Percentiles rank a stretch among this genome's conserved stretches.
Evolutionary conservation across 2,888 invertebrate species (phyloP).

Genomic region (Pyrochroa serraticornis): DNA sequence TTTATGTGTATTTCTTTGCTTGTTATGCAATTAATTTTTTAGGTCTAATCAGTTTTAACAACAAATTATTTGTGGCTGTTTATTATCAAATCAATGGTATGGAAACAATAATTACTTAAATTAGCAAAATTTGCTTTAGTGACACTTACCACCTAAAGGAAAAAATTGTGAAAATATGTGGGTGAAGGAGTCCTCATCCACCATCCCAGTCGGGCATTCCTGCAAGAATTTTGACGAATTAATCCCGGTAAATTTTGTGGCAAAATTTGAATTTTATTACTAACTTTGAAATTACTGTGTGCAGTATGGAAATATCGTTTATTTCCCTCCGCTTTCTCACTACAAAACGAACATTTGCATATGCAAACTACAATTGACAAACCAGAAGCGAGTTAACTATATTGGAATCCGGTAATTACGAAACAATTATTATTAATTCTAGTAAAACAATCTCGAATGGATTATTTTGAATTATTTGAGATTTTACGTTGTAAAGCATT

Average conservation of each 20-base stretch:
- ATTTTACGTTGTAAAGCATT: not conserved
- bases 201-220: conserved; percentile 85
- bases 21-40: not conserved
- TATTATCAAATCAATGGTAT: too few species aligned
- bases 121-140: too few species aligned
- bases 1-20: conserved; percentile 12
- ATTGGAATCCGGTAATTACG: too few species aligned
- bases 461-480: not conserved
- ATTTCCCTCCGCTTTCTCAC: conserved; percentile 7
- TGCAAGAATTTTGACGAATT: conserved; percentile 52
- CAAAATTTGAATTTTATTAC: conserved; percentile 18
- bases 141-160: conserved; percentile 86
- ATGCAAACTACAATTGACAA: conserved; percentile 21
- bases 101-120: too few species aligned
- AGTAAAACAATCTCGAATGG: too few species aligned
- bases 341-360: conserved; percentile 22
- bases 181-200: conserved; percentile 87
- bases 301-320: conserved; percentile 9
- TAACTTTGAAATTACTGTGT: conserved; percentile 13
- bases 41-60: too few species aligned
- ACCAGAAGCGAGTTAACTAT: conserved; percentile 3
- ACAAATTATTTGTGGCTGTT: too few species aligned
- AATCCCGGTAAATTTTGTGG: not conserved
- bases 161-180: conserved; percentile 89
- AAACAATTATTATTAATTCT: too few species aligned